Percentiles rank a stretch among this genome's conserved stretches.
Evolutionary conservation across 1,140 invertebrate genomes (phyloP).

Genomic region (Drosophila teissieri): DNA sequence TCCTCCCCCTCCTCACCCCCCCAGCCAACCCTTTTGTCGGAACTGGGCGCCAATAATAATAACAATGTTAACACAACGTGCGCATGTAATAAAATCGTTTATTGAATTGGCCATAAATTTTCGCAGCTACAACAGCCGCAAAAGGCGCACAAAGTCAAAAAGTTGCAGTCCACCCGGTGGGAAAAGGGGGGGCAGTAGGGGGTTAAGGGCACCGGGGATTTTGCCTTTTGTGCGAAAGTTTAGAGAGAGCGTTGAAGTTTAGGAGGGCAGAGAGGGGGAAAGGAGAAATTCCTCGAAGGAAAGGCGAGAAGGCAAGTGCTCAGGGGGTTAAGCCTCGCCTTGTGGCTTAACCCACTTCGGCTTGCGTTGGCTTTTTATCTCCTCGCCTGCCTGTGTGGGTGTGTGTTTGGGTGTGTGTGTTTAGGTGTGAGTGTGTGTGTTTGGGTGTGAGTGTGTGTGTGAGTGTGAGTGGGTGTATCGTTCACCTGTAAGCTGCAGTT

Average conservation of each 20-base stretch:
- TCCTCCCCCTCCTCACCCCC: too few species aligned
- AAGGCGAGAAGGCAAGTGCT: neutral
- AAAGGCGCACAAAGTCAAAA: slow-evolving; percentile 72
- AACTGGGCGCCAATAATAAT: slow-evolving; percentile 78
- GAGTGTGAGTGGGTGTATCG: slow-evolving; percentile 2
- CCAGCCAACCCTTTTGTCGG: slow-evolving; percentile 52
- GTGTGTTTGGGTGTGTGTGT: neutral
- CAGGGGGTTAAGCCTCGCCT: slow-evolving; percentile 13
- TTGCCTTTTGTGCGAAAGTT: slow-evolving; percentile 60
- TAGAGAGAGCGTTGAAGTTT: slow-evolving; percentile 21
- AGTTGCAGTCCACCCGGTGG: slow-evolving; percentile 70
- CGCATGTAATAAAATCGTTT: slow-evolving; percentile 84
- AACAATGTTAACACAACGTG: slow-evolving; percentile 82
- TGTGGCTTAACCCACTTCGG: slow-evolving; percentile 3
- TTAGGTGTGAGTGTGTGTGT: neutral
- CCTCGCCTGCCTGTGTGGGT: neutral
- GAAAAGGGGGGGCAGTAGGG: slow-evolving; percentile 4
- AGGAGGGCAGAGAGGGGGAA: too few species aligned
- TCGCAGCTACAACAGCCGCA: slow-evolving; percentile 70
- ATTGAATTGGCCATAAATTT: slow-evolving; percentile 84
- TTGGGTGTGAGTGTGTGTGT: neutral
- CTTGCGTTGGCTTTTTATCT: slow-evolving; percentile 19
- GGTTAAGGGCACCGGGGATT: neutral
- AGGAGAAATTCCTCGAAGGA: neutral
- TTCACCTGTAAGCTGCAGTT: slow-evolving; percentile 39